Evolutionary conservation across 2,888 invertebrate species (phyloP).

Genomic region (Tenthredo mesomela): DNA sequence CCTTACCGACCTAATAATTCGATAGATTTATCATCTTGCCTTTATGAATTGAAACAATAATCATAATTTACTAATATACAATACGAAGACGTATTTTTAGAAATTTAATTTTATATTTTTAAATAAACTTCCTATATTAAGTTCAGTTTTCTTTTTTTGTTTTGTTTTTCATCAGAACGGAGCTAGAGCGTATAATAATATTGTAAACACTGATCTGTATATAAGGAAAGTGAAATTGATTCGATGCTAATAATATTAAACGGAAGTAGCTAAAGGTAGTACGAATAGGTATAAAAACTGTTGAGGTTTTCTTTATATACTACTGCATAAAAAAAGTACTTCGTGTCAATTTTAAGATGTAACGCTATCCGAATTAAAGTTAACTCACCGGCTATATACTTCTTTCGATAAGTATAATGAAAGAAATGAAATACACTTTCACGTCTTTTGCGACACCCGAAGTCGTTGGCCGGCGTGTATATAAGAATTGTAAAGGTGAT

Average conservation of each 20-base stretch:
- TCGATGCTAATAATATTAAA: conserved; percentile 5
- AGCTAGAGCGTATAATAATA: neutral
- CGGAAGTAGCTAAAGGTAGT: conserved; percentile 8
- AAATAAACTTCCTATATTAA: neutral
- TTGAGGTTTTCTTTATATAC: conserved; percentile 13
- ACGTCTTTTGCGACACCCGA: conserved; percentile 44
- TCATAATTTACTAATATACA: neutral
- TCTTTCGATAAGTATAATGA: conserved; percentile 5
- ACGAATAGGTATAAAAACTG: neutral
- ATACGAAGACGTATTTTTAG: neutral
- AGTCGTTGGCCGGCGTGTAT: neutral
- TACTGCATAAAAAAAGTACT: neutral
- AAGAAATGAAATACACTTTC: conserved; percentile 52
- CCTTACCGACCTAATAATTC: conserved; percentile 38
- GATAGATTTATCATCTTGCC: conserved; percentile 9
- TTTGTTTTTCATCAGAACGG: neutral
- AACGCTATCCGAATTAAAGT: conserved; percentile 27
- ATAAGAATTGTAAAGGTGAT: conserved; percentile 49
- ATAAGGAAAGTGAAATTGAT: conserved; percentile 40
- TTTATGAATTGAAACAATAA: neutral
- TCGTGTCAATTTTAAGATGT: neutral
- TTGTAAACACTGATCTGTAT: neutral
- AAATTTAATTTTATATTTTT: conserved; percentile 2
- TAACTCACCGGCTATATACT: conserved; percentile 32
- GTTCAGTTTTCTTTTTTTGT: neutral